A percentile compares a stretch with the other conserved stretches of the same genome.
These are phyloP conservation scores for Orthonychiurus folsomi DNA, from an alignment of 2,888 invertebrate genomes.

Conservation along the genomic window DNA sequence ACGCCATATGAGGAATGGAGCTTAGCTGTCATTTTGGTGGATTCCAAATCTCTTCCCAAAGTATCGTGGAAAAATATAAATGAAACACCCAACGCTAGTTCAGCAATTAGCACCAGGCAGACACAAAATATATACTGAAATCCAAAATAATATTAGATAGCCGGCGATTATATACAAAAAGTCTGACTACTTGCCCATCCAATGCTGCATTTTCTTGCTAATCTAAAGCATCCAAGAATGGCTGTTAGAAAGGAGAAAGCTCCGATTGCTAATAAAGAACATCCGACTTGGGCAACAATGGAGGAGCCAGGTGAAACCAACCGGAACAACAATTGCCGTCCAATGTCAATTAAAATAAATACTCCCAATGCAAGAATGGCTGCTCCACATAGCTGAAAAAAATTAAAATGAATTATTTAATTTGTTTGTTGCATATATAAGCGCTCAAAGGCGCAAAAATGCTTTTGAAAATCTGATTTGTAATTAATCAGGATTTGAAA, in stretches of 20 bases:
- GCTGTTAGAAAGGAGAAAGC: conserved; percentile 37
- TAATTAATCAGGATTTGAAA: too few species aligned
- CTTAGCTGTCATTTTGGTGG: conserved; percentile 29
- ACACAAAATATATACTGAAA: conserved; percentile 38
- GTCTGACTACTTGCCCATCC: conserved; percentile 34
- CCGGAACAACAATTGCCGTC: conserved; percentile 33
- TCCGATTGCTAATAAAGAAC: conserved; percentile 34
- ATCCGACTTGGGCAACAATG: conserved; percentile 35
- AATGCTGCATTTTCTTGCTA: conserved; percentile 36
- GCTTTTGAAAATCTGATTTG: too few species aligned
- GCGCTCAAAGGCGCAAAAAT: too few species aligned
- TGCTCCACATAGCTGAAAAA: conserved; percentile 33
- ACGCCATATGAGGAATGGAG: conserved; percentile 35
- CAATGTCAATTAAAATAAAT: conserved; percentile 31
- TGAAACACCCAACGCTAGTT: conserved; percentile 36
- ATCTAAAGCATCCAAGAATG: conserved; percentile 35
- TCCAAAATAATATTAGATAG: not conserved
- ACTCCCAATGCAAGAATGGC: conserved; percentile 33
- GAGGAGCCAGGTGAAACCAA: conserved; percentile 37
- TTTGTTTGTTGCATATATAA: too few species aligned
- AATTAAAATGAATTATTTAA: too few species aligned
- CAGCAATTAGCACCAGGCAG: conserved; percentile 32
- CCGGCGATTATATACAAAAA: not conserved
- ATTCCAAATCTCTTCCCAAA: conserved; percentile 35
- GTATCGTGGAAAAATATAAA: conserved; percentile 37